Percentiles rank a stretch among this genome's conserved stretches.
These are phyloP conservation scores for Syrrhaptes paradoxus DNA, from an alignment of 2,113 vertebrate species.

Conservation along the genomic window DNA sequence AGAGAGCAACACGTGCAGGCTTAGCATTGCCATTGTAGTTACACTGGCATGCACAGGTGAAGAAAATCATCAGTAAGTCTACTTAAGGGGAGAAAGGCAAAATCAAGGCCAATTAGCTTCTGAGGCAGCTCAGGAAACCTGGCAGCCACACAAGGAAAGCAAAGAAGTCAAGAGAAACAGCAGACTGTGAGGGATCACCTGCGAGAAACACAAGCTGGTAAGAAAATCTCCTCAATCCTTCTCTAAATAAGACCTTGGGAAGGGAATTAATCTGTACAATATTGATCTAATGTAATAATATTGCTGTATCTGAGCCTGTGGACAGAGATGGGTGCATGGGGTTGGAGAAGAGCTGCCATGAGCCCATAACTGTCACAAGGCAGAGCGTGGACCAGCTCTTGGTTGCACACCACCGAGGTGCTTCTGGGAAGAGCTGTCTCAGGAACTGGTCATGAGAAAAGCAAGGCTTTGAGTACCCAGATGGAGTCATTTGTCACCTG, in stretches of 20 bases:
- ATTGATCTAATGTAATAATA: not conserved
- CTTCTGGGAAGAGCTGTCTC: not conserved
- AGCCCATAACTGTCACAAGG: not conserved
- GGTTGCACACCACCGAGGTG: not conserved
- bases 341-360: not conserved
- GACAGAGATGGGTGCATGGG: not conserved
- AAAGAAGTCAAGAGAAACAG: not conserved
- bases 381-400: not conserved
- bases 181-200: not conserved
- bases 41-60: not conserved
- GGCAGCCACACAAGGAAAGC: not conserved
- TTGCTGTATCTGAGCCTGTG: not conserved
- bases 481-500: not conserved
- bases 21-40: not conserved
- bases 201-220: not conserved
- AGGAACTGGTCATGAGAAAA: not conserved
- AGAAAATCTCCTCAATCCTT: not conserved
- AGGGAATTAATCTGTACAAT: not conserved
- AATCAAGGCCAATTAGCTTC: not conserved
- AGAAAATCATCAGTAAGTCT: not conserved
- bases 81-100: not conserved
- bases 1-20: not conserved
- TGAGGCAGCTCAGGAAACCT: slow-evolving; percentile 5
- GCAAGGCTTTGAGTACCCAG: not conserved
- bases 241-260: slow-evolving; percentile 1